phyloP scores from a whole-genome alignment of 2,113 vertebrate species.

The Haplochromis vanheusdeni region DNA sequence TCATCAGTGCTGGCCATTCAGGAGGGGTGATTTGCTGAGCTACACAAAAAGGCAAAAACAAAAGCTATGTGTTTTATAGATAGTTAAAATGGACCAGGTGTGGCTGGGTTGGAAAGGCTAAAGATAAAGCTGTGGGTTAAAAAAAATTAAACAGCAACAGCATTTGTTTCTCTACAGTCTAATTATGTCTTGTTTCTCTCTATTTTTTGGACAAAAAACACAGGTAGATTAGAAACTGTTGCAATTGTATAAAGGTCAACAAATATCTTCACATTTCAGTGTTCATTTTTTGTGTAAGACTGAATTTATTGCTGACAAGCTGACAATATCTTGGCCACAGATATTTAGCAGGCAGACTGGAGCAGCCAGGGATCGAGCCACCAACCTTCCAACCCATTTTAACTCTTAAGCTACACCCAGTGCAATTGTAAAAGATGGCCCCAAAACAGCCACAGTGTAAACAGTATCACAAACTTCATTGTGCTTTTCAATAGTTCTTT shows the following conservation, averaged over 20 bases:
- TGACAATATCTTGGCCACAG: neutral
- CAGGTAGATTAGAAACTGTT: constrained; percentile 30
- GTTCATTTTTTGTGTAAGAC: constrained; percentile 2
- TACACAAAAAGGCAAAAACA: neutral
- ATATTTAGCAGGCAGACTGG: neutral
- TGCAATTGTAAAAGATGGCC: neutral
- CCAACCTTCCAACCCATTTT: neutral
- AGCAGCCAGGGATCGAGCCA: neutral
- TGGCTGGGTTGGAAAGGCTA: neutral
- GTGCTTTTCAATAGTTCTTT: neutral
- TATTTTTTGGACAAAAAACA: constrained; percentile 19
- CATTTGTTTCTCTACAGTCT: neutral
- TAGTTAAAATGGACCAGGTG: neutral
- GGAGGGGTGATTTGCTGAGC: constrained; percentile 6
- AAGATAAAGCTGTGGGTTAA: neutral
- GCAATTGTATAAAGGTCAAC: constrained; percentile 21
- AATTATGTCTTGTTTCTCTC: neutral
- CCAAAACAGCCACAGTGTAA: neutral
- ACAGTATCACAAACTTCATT: neutral
- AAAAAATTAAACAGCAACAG: neutral
- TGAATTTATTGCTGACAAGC: neutral
- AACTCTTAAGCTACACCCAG: neutral
- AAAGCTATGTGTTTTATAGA: neutral
- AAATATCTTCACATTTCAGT: constrained; percentile 21
- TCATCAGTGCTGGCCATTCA: constrained; percentile 14